Evolutionary conservation across 2,113 vertebrate species (phyloP), one percentile per base, ranked within the genome.

Genomic region (Cyprinodon tularosa): DNA sequence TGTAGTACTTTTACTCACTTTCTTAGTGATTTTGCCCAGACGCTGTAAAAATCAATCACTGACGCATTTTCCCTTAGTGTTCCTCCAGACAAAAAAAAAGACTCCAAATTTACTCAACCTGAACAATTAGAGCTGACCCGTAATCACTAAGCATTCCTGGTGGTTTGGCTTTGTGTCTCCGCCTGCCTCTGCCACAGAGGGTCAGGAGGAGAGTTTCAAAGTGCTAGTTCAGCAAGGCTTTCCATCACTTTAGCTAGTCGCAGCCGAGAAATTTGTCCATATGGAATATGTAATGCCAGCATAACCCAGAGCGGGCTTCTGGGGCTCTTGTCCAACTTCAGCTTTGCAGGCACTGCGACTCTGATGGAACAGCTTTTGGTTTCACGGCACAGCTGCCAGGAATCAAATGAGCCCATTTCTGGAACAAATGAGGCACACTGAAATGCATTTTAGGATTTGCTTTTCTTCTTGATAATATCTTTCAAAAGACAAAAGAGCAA

Each of bases 121-220:
- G 67, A 81, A 87, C 81, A 85, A 82, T 89, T 85, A 89, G 76
- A 86, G 73, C 47, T 78, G 87, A 91, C 80, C 90, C 66, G 0
- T 11, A 62, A 22, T 76, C 48, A 4, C 39, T 20, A 39, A 76
- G 78, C 67, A 22, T 82, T 72, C 48, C 71, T 44, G 50, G 71
- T n/a, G 81, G 81, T 83, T 83, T 87, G 84, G 86, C 78, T 39
- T 22, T 3, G 3, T 39, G 73, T 59, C 69, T 48, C 40, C 57
- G 64, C 60, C 68, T 44, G 62, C 69, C 65, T 76, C 73, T 74
- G 70, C 75, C 74, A 44, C 39, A 6, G 69, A 4, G 12, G 60
- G 44, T 47, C 59, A 64, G 4, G 22, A 37, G 42, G 67, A 69
- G 62, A 42, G 36, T 15, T 48, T 48, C 20, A 13, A 71, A 59